These are phyloP conservation scores for Myotis daubentonii DNA, from an alignment of 2,797 vertebrate genomes.

Conservation along the genomic window DNA sequence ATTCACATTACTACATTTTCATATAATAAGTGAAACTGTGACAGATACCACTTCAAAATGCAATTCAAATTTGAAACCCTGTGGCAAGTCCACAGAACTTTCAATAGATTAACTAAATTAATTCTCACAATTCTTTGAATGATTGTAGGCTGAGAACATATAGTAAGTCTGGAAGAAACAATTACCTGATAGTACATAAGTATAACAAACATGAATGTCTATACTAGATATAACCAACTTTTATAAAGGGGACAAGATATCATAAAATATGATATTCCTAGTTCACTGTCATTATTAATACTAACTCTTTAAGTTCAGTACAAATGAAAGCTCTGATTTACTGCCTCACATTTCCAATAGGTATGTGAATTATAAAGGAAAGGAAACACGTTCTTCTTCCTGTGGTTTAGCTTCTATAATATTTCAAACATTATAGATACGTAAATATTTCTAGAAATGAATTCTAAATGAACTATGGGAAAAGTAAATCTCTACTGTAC, in stretches of 20 bases:
- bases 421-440: neutral
- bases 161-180: no score
- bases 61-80: constrained; percentile 43
- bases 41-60: no score
- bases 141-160: no score
- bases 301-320: no score
- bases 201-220: neutral
- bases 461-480: neutral
- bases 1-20: no score
- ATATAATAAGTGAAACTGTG: no score
- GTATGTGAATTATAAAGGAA: neutral
- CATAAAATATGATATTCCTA: neutral
- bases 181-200: neutral
- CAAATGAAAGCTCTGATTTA: no score
- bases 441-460: neutral
- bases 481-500: neutral
- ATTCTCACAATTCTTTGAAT: no score
- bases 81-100: neutral
- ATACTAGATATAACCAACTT: neutral
- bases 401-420: neutral
- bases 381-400: neutral
- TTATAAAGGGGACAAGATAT: neutral
- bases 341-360: neutral
- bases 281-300: neutral
- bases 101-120: neutral